These are phyloP conservation scores for Drosophila buzzatii DNA, from an alignment of 2,888 invertebrate genomes.

Conservation along the genomic window DNA sequence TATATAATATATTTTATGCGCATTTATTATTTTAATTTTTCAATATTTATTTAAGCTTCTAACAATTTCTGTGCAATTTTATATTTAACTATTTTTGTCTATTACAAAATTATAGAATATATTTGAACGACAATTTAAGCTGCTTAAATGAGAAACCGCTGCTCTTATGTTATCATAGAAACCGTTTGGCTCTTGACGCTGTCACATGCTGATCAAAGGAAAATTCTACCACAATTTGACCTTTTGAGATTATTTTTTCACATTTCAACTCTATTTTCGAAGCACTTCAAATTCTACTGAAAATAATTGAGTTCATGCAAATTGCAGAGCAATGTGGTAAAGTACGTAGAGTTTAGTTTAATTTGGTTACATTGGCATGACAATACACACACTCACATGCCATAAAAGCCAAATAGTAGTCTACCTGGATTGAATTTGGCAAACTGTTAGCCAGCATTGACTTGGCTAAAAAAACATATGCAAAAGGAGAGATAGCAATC, in stretches of 20 bases:
- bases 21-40: no score
- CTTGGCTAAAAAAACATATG: background rate
- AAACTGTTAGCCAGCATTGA: no score
- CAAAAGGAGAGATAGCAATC: background rate
- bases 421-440: background rate
- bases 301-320: constrained; percentile 39
- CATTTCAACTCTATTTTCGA: constrained; percentile 9
- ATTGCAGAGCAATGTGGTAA: constrained; percentile 6
- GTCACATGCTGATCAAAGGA: constrained; percentile 27
- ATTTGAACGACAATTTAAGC: constrained; percentile 31
- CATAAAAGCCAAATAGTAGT: constrained; percentile 7
- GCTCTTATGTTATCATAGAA: background rate
- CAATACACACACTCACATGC: constrained; percentile 8
- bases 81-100: background rate
- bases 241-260: constrained; percentile 19
- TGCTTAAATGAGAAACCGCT: constrained; percentile 14
- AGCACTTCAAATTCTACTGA: constrained; percentile 18
- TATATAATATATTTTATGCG: background rate
- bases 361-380: constrained; percentile 35
- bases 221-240: constrained; percentile 5
- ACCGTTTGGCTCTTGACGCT: constrained; percentile 19
- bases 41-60: background rate
- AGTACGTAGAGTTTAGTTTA: constrained; percentile 33
- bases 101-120: background rate
- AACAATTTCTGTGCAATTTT: background rate